These are phyloP conservation scores for Metacarcinus magister DNA, from an alignment of 2,888 invertebrate genomes.

Conservation along the genomic window DNA sequence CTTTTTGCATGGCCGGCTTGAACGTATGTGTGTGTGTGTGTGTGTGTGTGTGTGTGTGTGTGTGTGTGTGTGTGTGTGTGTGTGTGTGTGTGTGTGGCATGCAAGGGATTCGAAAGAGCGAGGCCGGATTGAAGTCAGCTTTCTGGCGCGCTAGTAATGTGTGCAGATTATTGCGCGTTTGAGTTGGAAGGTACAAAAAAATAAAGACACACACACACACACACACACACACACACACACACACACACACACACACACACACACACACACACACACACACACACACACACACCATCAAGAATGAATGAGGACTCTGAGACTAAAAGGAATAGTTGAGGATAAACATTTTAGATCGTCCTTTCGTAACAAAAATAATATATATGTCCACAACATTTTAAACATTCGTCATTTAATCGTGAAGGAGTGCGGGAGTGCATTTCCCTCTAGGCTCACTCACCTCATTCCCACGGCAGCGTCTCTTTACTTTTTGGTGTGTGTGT, in stretches of 20 bases:
- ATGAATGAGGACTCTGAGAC: neutral
- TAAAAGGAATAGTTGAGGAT: neutral
- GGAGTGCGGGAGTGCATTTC: too few relatives aligned
- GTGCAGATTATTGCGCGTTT: neutral
- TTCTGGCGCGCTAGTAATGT: slow-evolving; percentile 16
- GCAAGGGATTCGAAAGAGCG: neutral
- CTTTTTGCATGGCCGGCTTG: neutral
- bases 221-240: slow-evolving; percentile 2
- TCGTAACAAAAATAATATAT: neutral
- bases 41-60: slow-evolving; percentile 53
- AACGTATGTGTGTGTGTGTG: neutral
- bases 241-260: slow-evolving; percentile 19
- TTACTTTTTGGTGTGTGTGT: too few relatives aligned
- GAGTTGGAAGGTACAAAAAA: neutral
- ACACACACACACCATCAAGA: slow-evolving; percentile 32
- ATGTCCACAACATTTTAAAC: too few relatives aligned
- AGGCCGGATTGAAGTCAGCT: neutral
- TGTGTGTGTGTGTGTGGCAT: slow-evolving; percentile 38
- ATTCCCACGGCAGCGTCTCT: too few relatives aligned
- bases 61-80: slow-evolving; percentile 47
- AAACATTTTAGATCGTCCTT: neutral
- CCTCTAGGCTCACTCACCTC: too few relatives aligned
- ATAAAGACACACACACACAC: neutral
- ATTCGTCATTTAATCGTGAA: too few relatives aligned
- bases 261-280: slow-evolving; percentile 47